Conservation (phyloP, 2,113 vertebrate genomes). For the Anguilla rostrata region DNA sequence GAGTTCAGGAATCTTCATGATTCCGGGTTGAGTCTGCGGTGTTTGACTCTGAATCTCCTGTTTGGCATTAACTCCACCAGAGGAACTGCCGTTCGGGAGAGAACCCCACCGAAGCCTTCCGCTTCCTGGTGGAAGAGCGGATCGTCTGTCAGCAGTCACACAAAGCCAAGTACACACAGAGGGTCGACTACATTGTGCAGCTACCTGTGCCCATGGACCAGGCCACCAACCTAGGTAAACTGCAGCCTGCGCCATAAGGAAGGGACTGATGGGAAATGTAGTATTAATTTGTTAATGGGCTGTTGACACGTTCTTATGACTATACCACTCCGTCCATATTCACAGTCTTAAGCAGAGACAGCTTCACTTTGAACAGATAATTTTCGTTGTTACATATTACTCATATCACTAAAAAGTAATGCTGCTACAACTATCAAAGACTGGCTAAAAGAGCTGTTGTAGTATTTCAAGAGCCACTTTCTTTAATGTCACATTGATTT, state of each 20-base stretch:
- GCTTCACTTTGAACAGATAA: background rate
- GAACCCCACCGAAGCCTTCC: conserved; percentile 95
- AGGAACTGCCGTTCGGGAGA: conserved; percentile 93
- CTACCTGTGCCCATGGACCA: conserved; percentile 95
- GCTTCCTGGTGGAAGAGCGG: conserved; percentile 94
- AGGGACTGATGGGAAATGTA: conserved; percentile 25
- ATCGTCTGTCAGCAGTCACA: conserved; percentile 95
- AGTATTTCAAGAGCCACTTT: background rate
- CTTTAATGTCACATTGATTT: background rate
- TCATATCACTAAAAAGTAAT: background rate
- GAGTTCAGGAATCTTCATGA: rapidly evolving
- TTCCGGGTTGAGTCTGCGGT: background rate
- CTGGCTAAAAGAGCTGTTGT: background rate
- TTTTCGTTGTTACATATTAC: background rate
- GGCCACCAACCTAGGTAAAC: conserved; percentile 90
- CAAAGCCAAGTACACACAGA: conserved; percentile 96
- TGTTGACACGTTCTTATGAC: background rate
- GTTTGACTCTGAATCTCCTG: background rate
- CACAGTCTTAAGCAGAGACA: background rate
- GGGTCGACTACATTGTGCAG: conserved; percentile 97
- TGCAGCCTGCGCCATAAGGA: background rate
- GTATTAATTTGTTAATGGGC: background rate
- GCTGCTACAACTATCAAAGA: background rate
- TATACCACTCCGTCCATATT: background rate
- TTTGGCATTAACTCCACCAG: conserved; percentile 58